Evolutionary conservation across 2,888 invertebrate species (phyloP), one percentile per base, ranked within the genome.

Genomic region (Caenorhabditis zanzibari): DNA sequence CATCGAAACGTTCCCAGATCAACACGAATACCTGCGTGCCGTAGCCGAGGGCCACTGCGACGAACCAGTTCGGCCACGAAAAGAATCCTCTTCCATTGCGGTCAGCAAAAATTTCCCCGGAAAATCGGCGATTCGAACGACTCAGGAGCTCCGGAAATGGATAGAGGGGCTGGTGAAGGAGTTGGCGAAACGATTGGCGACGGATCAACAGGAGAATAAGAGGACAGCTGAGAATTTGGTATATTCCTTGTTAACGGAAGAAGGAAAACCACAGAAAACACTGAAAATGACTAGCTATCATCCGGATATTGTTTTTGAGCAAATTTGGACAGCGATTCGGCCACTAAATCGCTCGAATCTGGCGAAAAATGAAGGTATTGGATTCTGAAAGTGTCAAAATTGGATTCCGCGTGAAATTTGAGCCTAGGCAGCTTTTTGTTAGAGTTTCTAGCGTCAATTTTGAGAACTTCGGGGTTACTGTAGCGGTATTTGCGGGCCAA

Each of bases 101-200:
- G 97, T 97, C 14, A 77, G 96, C 92, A 98, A 98, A 93, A 96
- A 96, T 91, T 97, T 98, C 93, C 95, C 95, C 2, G 98, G 97
- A 0, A 95, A 95, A 90, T 94, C 95, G 87, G 95, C 96, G 12
- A 94, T 97, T 6, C 93, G 93, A 0, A 95, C 95, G 22, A 92
- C 95, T 44, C 94, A 84, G 9, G 84, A 93, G 92, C 92, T 94
- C 38, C 87, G 94, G 68, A 95, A 95, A 38, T 97, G 97, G 97
- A 93, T 96, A 0, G 94, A 94, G 59, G 96, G 96, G 91, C 93
- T 98, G 16, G 94, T 95, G 0, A 94, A 94, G 64, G 97, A 98
- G 94, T 95, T 98, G 44, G 58, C 76, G 19, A 88, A 89, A 41
- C 77, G 89, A 28, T 35, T 89, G 28, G 63, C 63, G 5, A 71